phyloP scores from a whole-genome alignment of 2,113 vertebrate genomes.

The Arvicanthis niloticus region DNA sequence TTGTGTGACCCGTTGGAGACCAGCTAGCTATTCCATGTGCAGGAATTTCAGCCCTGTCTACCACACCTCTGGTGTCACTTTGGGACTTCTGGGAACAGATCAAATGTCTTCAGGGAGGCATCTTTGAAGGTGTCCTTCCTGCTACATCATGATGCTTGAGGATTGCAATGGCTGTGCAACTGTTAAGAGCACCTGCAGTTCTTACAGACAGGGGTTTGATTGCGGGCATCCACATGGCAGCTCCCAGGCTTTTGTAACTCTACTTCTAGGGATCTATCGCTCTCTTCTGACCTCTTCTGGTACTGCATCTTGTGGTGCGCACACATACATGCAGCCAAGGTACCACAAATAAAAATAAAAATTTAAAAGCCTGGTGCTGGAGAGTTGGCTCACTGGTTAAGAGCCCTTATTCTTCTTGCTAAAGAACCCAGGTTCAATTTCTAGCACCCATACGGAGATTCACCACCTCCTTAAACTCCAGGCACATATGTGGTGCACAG shows the following conservation, averaged over 20 bases:
- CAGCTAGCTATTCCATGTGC: not conserved
- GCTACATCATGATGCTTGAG: too few species aligned
- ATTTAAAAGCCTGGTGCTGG: not conserved
- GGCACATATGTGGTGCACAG: too few species aligned
- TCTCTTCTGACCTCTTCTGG: not conserved
- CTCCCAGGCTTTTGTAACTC: not conserved
- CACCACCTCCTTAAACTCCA: not conserved
- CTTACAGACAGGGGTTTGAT: not conserved
- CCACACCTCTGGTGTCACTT: not conserved
- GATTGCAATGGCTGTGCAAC: not conserved
- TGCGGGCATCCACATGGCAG: not conserved
- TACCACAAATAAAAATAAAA: not conserved
- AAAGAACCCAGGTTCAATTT: not conserved
- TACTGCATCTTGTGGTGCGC: not conserved
- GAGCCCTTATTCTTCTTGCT: not conserved
- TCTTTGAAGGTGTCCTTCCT: not conserved
- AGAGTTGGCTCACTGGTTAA: not conserved
- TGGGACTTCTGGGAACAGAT: not conserved
- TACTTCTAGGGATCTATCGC: not conserved
- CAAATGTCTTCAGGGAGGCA: not conserved
- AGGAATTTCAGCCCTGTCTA: not conserved
- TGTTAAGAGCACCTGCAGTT: not conserved
- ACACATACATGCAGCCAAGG: too few species aligned
- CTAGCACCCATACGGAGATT: too few species aligned
- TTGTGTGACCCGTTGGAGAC: not conserved